A percentile compares a stretch with the other conserved stretches of the same genome.
phyloP scores from a whole-genome alignment of 2,888 invertebrate species.

The Nomada hirtipes region DNA sequence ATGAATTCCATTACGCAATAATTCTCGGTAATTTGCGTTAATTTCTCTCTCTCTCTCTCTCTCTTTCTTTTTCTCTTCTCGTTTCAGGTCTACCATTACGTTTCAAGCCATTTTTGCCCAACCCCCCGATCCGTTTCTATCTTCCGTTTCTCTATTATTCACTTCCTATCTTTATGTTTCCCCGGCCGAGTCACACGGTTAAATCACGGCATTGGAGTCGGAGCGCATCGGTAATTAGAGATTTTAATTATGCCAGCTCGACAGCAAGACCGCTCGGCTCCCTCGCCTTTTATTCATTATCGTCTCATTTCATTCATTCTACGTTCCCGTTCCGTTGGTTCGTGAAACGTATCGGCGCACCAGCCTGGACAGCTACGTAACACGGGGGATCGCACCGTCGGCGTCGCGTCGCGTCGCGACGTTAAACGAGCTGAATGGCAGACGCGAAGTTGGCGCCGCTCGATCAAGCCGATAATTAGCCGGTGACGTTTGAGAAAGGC shows the following conservation, averaged over 20 bases:
- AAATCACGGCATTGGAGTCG: neutral
- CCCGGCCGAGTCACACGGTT: neutral
- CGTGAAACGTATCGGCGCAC: slow-evolving; percentile 9
- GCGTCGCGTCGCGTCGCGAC: slow-evolving; percentile 24
- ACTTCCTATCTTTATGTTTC: neutral
- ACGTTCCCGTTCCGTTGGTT: neutral
- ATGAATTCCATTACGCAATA: slow-evolving; percentile 47
- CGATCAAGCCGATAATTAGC: slow-evolving; percentile 64
- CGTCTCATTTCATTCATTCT: neutral
- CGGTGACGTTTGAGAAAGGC: slow-evolving; percentile 48
- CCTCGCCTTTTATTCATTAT: slow-evolving; percentile 15
- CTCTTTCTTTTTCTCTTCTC: neutral
- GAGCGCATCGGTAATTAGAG: slow-evolving; percentile 44
- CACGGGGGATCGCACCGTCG: too few relatives aligned
- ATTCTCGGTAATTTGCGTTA: slow-evolving; percentile 43
- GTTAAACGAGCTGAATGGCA: slow-evolving; percentile 23
- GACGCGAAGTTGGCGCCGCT: slow-evolving; percentile 39
- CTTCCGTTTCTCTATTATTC: neutral
- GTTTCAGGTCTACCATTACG: too few relatives aligned
- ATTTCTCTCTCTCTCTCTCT: slow-evolving; percentile 13
- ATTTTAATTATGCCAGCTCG: slow-evolving; percentile 44
- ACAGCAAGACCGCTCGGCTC: neutral
- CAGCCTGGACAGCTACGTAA: slow-evolving; percentile 13
- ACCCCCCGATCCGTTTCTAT: neutral
- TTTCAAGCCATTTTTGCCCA: neutral